A percentile compares a stretch with the other conserved stretches of the same genome.
These are phyloP conservation scores for Tubulanus polymorphus DNA, from an alignment of 2,888 invertebrate species.

Conservation along the genomic window DNA sequence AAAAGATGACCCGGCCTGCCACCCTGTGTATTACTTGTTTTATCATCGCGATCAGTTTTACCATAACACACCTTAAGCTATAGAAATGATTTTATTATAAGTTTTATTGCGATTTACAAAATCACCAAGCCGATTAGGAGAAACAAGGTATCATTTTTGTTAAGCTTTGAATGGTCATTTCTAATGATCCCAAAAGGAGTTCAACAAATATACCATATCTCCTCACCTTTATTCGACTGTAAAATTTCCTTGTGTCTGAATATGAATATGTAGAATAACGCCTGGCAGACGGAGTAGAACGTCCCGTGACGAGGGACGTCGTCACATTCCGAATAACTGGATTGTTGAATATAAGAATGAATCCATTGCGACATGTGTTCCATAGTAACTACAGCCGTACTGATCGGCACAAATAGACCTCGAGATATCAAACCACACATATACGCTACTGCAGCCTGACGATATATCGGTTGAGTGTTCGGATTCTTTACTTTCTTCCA, in stretches of 20 bases:
- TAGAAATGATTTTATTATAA: too few species aligned
- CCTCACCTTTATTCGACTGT: too few species aligned
- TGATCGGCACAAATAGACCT: constrained; percentile 62
- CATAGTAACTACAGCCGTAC: constrained; percentile 64
- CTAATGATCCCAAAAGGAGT: too few species aligned
- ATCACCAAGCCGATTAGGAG: too few species aligned
- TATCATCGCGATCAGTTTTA: too few species aligned
- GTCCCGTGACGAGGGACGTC: constrained; percentile 74
- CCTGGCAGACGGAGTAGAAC: constrained; percentile 89
- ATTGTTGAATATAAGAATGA: constrained; percentile 69
- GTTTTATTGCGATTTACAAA: too few species aligned
- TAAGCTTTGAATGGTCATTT: too few species aligned
- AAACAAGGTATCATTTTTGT: too few species aligned
- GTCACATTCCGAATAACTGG: constrained; percentile 54
- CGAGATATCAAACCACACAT: constrained; percentile 72
- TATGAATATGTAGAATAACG: constrained; percentile 85
- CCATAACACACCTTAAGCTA: too few species aligned
- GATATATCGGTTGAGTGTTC: constrained; percentile 62
- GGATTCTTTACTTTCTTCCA: constrained; percentile 72
- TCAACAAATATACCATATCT: too few species aligned
- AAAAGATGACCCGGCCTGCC: too few species aligned
- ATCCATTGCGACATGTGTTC: constrained; percentile 77
- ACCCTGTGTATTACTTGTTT: too few species aligned
- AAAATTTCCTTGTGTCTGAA: constrained; percentile 84
- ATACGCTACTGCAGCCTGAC: constrained; percentile 71